Evolutionary conservation across 2,888 invertebrate genomes (phyloP).

Genomic region (Andrena bicolor): DNA sequence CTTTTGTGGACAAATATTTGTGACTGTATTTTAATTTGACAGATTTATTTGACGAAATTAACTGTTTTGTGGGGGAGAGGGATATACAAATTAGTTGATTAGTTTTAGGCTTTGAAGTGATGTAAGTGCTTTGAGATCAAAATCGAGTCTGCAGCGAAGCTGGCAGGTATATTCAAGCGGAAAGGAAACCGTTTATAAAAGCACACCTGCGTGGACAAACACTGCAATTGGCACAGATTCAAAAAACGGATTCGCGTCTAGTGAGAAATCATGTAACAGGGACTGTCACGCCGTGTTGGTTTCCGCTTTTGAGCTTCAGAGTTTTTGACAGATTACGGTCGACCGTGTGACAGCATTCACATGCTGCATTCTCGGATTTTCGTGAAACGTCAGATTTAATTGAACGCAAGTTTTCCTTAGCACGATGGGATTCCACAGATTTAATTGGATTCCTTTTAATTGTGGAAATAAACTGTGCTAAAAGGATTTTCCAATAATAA

Average conservation of each 20-base stretch:
- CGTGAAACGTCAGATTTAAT: constrained; percentile 11
- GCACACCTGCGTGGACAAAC: constrained; percentile 26
- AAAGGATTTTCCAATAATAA: not conserved
- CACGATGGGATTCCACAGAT: not conserved
- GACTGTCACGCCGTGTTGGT: constrained; percentile 38
- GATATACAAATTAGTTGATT: no score
- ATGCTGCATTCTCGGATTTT: constrained; percentile 2
- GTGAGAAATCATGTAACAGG: constrained; percentile 43
- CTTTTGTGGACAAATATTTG: no score
- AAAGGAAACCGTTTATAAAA: constrained; percentile 21
- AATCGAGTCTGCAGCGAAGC: not conserved
- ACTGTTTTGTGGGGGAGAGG: no score
- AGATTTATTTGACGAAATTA: no score
- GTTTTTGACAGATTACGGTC: constrained; percentile 56
- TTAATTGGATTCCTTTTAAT: not conserved
- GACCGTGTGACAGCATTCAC: constrained; percentile 21
- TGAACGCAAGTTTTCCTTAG: not conserved
- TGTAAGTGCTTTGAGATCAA: not conserved
- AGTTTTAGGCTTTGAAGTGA: not conserved
- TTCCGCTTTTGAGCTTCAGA: constrained; percentile 38
- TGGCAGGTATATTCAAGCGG: not conserved
- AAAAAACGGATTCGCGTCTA: constrained; percentile 38
- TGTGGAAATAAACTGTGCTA: not conserved
- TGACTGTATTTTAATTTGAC: no score
- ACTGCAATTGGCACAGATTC: constrained; percentile 45